Evolutionary conservation across 2,888 invertebrate species (phyloP), one percentile per base, ranked within the genome.

Genomic region (Thymelicus lineola): DNA sequence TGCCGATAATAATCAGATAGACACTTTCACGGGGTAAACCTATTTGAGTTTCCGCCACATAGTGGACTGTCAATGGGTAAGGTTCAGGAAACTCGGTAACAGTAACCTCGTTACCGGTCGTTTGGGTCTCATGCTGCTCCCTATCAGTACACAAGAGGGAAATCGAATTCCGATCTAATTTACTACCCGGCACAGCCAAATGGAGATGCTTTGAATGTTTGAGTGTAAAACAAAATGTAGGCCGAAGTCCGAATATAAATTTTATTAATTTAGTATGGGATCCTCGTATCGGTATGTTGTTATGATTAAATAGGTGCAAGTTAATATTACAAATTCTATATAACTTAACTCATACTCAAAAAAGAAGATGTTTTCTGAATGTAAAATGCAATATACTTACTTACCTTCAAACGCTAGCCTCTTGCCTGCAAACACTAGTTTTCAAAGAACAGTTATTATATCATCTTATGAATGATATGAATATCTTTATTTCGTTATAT

Each of bases 91-190:
- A 46, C 48, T 36, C 66, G 48, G 20, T 53, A 17, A 14, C 55
- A 14, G 55, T 66, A 66, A 66, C 36, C 36, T 58, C 15, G 58
- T 66, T 66, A 66, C 66, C 66, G 58, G 48, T 17, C 66, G 58
- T 58, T 66, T 62, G 48, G 58, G 58, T 58, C 15, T 15, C 58
- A 55, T 35, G 55, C 58, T 48, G 65, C 20, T 65, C 15, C 42
- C 38, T 38, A 9, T 20, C 38, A 53, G 45, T 48, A 0, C 53
- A 36, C 42, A 42, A 42, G 9, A 20, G 38, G 59, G 66, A 60
- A 60, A 66, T 66, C 53, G 42, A 50, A 53, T 66, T 57, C 50
- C 48, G 28, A 28, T 42, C 60, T 42, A 50, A 66, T 59, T 66
- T 53, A 20, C 53, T 20, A 36, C 57, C 35, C 35, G 35, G n/a